phyloP scores from a whole-genome alignment of 2,113 vertebrate genomes.

The Parotia lawesii region DNA sequence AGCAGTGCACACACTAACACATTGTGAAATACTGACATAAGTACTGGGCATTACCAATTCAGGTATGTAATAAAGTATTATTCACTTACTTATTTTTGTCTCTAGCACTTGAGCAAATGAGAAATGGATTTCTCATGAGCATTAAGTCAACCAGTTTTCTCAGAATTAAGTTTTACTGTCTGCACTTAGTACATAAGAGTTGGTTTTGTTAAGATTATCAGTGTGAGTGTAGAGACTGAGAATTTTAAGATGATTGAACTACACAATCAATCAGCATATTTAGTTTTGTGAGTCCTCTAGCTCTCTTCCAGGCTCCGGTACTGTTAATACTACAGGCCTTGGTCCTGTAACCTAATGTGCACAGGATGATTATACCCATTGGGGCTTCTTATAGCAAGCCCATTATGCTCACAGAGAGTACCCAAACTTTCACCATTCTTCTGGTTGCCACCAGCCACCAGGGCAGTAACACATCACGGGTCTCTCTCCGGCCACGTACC shows the following conservation, averaged over 20 bases:
- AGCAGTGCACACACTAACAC: not conserved
- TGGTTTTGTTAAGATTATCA: not conserved
- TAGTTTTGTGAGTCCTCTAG: not conserved
- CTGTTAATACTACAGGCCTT: not conserved
- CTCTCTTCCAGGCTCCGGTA: not conserved
- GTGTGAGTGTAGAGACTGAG: not conserved
- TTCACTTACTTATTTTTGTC: not conserved
- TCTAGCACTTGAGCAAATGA: not conserved
- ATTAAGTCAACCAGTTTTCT: not conserved
- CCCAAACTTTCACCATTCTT: not conserved
- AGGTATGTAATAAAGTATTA: not conserved
- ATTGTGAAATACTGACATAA: not conserved
- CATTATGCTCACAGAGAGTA: not conserved
- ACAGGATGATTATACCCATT: not conserved
- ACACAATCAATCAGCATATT: not conserved
- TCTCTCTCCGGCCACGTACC: rapidly evolving
- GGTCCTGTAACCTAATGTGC: not conserved
- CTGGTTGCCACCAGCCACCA: not conserved
- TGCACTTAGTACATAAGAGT: not conserved
- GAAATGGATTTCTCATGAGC: not conserved
- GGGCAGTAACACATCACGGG: rapidly evolving
- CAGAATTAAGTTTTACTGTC: not conserved
- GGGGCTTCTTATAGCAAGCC: not conserved
- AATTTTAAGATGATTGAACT: not conserved
- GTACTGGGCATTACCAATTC: not conserved